Evolutionary conservation across 2,797 vertebrate species (phyloP).

Genomic region (Periophthalmus magnuspinnatus): DNA sequence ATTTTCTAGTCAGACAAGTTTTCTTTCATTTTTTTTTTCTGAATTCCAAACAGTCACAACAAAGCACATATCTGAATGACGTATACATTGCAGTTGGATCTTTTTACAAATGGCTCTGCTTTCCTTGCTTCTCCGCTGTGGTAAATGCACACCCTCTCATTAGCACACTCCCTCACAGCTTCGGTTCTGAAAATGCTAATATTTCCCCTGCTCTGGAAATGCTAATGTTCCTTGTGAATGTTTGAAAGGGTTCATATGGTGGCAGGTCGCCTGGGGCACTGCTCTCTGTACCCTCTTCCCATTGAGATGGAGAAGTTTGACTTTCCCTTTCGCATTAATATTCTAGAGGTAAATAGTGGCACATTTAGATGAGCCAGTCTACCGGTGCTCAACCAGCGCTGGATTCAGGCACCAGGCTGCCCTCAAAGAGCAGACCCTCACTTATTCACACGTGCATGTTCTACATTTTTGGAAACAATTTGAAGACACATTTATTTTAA

Average conservation of each 20-base stretch:
- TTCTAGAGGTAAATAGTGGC: constrained; percentile 58
- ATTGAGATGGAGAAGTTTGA: constrained; percentile 48
- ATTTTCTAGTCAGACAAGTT: neutral
- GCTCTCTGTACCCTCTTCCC: constrained; percentile 44
- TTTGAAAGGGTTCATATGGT: constrained; percentile 66
- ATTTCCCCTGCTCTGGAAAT: constrained; percentile 51
- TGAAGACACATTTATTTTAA: too few relatives aligned
- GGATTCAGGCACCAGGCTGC: neutral
- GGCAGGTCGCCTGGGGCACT: constrained; percentile 59
- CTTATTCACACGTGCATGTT: too few relatives aligned
- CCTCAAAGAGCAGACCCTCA: neutral
- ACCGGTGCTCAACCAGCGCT: neutral
- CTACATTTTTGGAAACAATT: too few relatives aligned
- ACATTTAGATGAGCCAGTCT: constrained; percentile 42
- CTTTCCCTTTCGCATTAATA: constrained; percentile 54
- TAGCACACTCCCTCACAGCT: constrained; percentile 43
- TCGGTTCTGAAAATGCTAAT: constrained; percentile 65
- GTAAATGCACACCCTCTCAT: constrained; percentile 49
- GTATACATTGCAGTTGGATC: neutral
- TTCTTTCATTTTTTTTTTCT: neutral
- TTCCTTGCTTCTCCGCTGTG: constrained; percentile 4
- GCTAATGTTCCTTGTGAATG: constrained; percentile 68
- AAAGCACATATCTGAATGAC: neutral
- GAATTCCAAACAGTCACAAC: neutral
- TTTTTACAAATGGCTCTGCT: neutral